A percentile compares a stretch with the other conserved stretches of the same genome.
These are phyloP conservation scores for Parazoanthus atlanticus DNA, from an alignment of 92 coral and sea anemone genomes.

Conservation along the genomic window DNA sequence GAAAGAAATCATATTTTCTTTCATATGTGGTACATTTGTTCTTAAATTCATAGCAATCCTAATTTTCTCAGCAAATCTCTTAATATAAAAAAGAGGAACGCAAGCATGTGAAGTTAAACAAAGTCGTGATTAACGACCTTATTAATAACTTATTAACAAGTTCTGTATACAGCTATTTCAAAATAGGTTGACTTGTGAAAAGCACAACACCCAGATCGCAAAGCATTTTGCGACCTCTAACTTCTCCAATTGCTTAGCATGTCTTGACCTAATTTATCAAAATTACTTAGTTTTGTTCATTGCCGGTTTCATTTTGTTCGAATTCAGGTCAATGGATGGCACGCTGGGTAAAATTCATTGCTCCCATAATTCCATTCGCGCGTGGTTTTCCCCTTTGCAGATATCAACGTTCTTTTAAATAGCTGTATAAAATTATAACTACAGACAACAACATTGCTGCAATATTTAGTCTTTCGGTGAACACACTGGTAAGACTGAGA, in stretches of 20 bases:
- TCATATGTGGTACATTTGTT: neutral
- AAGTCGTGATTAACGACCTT: neutral
- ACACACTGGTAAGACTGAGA: neutral
- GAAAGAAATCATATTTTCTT: too few species aligned
- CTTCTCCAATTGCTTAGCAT: too few species aligned
- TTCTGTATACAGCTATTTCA: neutral
- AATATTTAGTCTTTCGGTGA: neutral
- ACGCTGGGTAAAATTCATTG: too few species aligned
- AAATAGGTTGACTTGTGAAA: too few species aligned
- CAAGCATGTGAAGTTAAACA: neutral
- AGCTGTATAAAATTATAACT: neutral
- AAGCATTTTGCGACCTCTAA: too few species aligned
- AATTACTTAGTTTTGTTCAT: neutral
- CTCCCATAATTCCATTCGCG: too few species aligned
- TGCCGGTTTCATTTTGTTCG: too few species aligned
- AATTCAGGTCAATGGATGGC: too few species aligned
- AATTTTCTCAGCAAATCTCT: neutral
- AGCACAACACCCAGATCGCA: too few species aligned
- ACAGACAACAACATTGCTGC: neutral
- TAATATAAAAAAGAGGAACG: neutral
- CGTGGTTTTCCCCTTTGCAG: too few species aligned
- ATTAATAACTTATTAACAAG: neutral
- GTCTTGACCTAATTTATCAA: too few species aligned
- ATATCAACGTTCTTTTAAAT: too few species aligned
- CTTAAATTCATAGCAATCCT: neutral